Evolutionary conservation across 2,888 invertebrate genomes (phyloP).

Genomic region (Tenthredo notha): DNA sequence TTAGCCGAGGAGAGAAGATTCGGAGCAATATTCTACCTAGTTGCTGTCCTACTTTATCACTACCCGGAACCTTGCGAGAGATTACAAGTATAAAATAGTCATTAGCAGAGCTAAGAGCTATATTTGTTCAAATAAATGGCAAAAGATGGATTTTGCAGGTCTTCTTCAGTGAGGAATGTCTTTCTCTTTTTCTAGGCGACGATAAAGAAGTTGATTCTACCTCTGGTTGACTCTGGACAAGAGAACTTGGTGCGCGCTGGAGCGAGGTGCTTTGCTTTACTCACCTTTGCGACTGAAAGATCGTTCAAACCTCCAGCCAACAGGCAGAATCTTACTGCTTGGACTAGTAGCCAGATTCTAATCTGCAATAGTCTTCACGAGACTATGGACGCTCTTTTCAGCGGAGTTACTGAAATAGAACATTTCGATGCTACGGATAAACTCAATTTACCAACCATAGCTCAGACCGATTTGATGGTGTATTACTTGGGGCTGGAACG

Average conservation of each 20-base stretch:
- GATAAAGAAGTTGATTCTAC: slow-evolving; percentile 67
- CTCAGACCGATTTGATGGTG: slow-evolving; percentile 66
- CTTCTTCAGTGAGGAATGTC: not conserved
- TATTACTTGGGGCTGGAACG: slow-evolving; percentile 67
- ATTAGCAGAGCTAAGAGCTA: not conserved
- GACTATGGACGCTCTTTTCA: slow-evolving; percentile 72
- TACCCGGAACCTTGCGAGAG: slow-evolving; percentile 73
- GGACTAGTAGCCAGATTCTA: slow-evolving; percentile 67
- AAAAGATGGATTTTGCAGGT: not conserved
- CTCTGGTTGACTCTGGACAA: slow-evolving; percentile 67
- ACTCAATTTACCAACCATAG: slow-evolving; percentile 67
- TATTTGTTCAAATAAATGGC: not conserved
- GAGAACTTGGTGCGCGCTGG: slow-evolving; percentile 66
- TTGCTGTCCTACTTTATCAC: slow-evolving; percentile 69
- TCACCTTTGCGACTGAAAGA: slow-evolving; percentile 69
- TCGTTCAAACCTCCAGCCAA: slow-evolving; percentile 67
- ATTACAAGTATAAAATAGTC: slow-evolving; percentile 66
- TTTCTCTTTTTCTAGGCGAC: slow-evolving; percentile 62
- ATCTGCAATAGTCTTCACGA: slow-evolving; percentile 71
- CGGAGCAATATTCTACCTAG: slow-evolving; percentile 66
- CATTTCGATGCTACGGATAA: slow-evolving; percentile 62
- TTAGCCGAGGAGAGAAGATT: slow-evolving; percentile 58
- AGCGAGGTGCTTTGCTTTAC: slow-evolving; percentile 71
- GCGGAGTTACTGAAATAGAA: slow-evolving; percentile 65
- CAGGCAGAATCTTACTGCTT: slow-evolving; percentile 64